These are phyloP conservation scores for Microcebus murinus DNA, from an alignment of 2,113 vertebrate genomes.

Conservation along the genomic window DNA sequence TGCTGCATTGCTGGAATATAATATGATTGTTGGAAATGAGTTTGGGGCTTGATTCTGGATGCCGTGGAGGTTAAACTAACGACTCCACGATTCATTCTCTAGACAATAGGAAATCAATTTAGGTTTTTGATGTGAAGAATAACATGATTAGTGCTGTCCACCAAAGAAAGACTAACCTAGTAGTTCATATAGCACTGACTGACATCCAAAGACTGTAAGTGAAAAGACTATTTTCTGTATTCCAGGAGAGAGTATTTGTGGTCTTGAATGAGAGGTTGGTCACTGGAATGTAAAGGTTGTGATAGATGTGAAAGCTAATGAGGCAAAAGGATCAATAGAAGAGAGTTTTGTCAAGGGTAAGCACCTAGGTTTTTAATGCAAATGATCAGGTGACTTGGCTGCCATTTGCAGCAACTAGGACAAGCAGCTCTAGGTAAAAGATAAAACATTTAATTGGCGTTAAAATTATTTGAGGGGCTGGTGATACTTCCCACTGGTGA, in stretches of 20 bases:
- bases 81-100: not conserved
- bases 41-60: conserved; percentile 10
- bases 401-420: not conserved
- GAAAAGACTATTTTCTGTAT: not conserved
- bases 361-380: conserved; percentile 1
- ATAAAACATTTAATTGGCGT: conserved; percentile 52
- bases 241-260: conserved; percentile 9
- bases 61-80: conserved; percentile 44
- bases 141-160: not conserved
- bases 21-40: not conserved
- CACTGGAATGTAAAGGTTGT: conserved; percentile 26
- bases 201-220: not conserved
- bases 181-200: not conserved
- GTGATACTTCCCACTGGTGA: conserved; percentile 9
- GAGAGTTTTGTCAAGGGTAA: conserved; percentile 16
- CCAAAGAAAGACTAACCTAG: not conserved
- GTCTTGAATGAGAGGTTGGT: not conserved
- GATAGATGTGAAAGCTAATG: conserved; percentile 44
- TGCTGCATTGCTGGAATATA: not conserved
- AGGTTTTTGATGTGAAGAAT: conserved; percentile 50
- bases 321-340: conserved; percentile 32
- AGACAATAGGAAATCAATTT: conserved; percentile 16
- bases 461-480: conserved; percentile 46
- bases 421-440: not conserved
- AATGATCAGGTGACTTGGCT: conserved; percentile 7